phyloP scores from a whole-genome alignment of 1,140 invertebrate genomes.

The Drusus annulatus region DNA sequence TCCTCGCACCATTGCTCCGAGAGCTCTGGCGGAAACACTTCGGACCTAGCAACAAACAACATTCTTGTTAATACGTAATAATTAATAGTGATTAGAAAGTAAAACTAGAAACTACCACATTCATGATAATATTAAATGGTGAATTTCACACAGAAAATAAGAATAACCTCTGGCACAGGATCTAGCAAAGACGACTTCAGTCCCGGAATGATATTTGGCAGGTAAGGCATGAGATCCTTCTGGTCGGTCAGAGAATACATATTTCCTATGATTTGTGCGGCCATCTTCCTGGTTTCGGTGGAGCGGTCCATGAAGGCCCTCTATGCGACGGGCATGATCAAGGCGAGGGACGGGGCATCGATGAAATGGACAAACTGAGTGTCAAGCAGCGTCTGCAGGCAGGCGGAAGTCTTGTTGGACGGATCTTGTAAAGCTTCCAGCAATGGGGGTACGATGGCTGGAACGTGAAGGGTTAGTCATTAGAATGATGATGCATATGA shows the following conservation, averaged over 20 bases:
- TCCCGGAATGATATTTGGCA: slow-evolving; percentile 97
- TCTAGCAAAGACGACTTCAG: slow-evolving; percentile 96
- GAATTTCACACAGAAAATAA: neutral
- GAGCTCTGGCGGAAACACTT: slow-evolving; percentile 92
- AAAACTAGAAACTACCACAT: no score
- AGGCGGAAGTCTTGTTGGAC: slow-evolving; percentile 93
- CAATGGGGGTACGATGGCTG: slow-evolving; percentile 92
- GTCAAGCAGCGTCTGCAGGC: slow-evolving; percentile 93
- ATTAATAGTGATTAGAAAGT: no score
- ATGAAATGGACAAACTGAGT: slow-evolving; percentile 99
- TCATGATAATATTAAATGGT: no score
- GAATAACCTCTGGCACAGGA: slow-evolving; percentile 93
- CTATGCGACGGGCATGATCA: slow-evolving; percentile 99
- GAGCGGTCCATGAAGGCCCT: slow-evolving; percentile 97
- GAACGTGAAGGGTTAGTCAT: slow-evolving; percentile 55
- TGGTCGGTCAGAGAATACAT: slow-evolving; percentile 99
- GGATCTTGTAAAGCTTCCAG: slow-evolving; percentile 97
- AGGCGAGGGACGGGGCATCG: slow-evolving; percentile 96
- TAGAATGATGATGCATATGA: slow-evolving; percentile 5
- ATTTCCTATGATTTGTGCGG: slow-evolving; percentile 99
- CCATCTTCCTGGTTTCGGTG: slow-evolving; percentile 98
- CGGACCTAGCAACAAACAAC: slow-evolving; percentile 73
- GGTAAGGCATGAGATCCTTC: slow-evolving; percentile 97
- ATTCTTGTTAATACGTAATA: no score
- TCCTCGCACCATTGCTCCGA: slow-evolving; percentile 97